Evolutionary conservation across 2,888 invertebrate genomes (phyloP), one percentile per base, ranked within the genome.

Genomic region (Melanophora roralis): DNA sequence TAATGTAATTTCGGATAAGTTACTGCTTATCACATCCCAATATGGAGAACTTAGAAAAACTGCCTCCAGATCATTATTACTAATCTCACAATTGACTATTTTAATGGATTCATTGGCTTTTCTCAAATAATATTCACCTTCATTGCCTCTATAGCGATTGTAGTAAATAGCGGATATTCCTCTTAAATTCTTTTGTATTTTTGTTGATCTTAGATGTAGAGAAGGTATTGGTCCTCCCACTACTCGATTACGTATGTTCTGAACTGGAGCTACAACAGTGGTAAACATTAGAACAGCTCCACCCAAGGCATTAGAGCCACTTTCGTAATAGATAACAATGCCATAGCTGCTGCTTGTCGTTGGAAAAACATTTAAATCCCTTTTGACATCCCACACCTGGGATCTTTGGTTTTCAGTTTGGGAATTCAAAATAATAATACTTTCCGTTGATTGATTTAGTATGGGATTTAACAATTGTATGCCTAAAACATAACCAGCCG

Each of bases 381-480:
- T 91, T 84, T 94, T 93, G 0, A 97, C 91, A 83, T 94, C 92
- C 96, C 97, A 98, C 65, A 93, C 89, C 60, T 93, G 93, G 19
- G 94, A 93, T 21, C 91, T 91, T 71, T 91, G 91, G 78, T 93
- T 93, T 64, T 93, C 92, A 62, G 92, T 93, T 84, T 94, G 93
- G 0, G 95, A 93, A 88, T 97, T 96, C 82, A 94, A 93, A 64
- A 97, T 93, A 43, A 93, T 92, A 74, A 98, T 94, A 83, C 93
- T 92, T 90, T 98, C 98, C 0, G 95, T 94, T 65, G 96, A 97
- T 78, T 95, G 93, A 87, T 96, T 96, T 84, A 96, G 95, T 76
- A 97, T 95, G 0, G 97, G 97, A 90, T 97, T 98, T 4, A 98
- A 90, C 14, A 98, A 92, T 89, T 98, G 97, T 51, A 98, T 93